Evolutionary conservation across 2,888 invertebrate species (phyloP), one percentile per base, ranked within the genome.

Genomic region (Hylaea fasciaria): DNA sequence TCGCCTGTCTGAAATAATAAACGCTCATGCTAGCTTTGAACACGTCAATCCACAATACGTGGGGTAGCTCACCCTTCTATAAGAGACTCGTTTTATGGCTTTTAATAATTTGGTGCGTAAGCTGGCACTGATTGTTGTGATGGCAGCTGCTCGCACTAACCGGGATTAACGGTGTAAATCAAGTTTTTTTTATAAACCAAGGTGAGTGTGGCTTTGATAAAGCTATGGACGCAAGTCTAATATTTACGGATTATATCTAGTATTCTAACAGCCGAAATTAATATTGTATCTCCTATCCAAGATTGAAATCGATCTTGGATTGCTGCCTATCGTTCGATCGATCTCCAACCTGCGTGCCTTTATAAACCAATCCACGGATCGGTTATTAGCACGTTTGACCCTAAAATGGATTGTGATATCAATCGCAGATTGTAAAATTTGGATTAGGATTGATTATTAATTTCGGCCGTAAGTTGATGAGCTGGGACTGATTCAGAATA

Each of bases 81-180:
- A 74, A 68, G 72, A 80, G 85, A 89, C 89, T 88, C 89, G 91
- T 91, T 91, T 92, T 91, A 92, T 87, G 86, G 89, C 89, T 89
- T 91, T 92, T 91, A 89, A 91, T 88, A 91, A 91, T 91, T 89
- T 88, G 84, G 83, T 86, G 72, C 77, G 84, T 87, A 89, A 90
- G 89, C 89, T 87, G 86, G 77, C 89, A 87, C 81, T 88, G 91
- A 92, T 91, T 91, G 91, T 87, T 82, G 72, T 71, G 74, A 70
- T 72, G 74, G 87, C 91, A 91, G 91, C 91, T 92, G 91, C 86
- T 84, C 76, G 72, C 74, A 76, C 80, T 82, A 74, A 80, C 77
- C 71, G 73, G 81, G 89, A 87, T 89, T 87, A 87, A 82, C 76
- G 73, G 81, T 77, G 81, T 80, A 84, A 82, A 80, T 83, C 77